Percentiles rank a stretch among this genome's conserved stretches.
phyloP scores from a whole-genome alignment of 2,113 vertebrate species.

The Upupa epops region DNA sequence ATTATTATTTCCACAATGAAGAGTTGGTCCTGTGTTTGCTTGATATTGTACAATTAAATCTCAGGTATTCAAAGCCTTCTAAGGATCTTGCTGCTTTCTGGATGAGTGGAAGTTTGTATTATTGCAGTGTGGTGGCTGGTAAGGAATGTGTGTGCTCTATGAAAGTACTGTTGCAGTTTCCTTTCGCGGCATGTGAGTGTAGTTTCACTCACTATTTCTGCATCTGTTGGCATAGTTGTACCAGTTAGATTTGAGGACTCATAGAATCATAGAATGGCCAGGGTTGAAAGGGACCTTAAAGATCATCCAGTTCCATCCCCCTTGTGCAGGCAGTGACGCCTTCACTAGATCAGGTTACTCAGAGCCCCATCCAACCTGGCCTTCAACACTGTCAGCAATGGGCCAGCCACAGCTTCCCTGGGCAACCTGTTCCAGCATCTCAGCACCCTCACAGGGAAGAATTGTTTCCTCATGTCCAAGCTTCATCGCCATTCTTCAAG shows the following conservation, averaged over 20 bases:
- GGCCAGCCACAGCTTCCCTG: no score
- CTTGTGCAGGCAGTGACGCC: no score
- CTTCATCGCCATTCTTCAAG: no score
- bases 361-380: no score
- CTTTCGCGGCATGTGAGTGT: slow-evolving; percentile 20
- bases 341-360: no score
- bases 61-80: neutral
- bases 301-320: no score
- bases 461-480: no score
- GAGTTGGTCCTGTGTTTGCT: neutral
- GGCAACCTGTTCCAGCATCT: no score
- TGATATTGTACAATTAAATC: neutral
- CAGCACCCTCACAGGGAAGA: no score
- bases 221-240: neutral
- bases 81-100: neutral
- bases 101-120: neutral
- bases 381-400: no score
- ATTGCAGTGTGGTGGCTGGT: neutral
- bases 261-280: no score
- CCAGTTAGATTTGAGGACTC: neutral
- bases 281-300: no score
- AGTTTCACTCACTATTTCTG: slow-evolving; percentile 13
- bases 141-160: neutral
- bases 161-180: neutral
- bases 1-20: neutral